phyloP scores from a whole-genome alignment of 1,140 invertebrate species.

The Eupeodes corollae region DNA sequence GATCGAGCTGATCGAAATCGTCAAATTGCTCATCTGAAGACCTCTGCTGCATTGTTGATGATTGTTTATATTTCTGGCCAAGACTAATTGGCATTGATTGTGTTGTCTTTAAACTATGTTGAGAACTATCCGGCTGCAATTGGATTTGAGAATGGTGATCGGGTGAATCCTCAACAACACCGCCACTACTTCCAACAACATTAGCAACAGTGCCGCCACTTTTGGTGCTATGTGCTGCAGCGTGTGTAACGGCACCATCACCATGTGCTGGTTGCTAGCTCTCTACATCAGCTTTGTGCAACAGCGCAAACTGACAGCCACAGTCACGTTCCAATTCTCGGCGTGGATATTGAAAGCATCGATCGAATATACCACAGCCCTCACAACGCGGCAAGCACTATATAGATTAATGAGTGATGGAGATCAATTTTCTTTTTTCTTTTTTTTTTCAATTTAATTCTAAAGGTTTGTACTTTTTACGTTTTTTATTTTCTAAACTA shows the following conservation, averaged over 20 bases:
- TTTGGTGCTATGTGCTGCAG: conserved; percentile 24
- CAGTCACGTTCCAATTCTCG: conserved; percentile 64
- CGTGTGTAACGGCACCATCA: conserved; percentile 31
- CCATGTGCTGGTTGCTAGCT: conserved; percentile 37
- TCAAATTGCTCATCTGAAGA: conserved; percentile 30
- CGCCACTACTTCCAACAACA: neutral
- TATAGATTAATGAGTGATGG: neutral
- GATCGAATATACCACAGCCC: conserved; percentile 70
- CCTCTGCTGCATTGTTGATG: conserved; percentile 29
- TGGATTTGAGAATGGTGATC: conserved; percentile 17
- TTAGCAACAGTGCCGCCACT: neutral
- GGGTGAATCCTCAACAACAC: neutral
- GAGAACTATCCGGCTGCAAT: conserved; percentile 7
- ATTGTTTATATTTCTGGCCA: neutral
- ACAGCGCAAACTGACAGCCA: conserved; percentile 74
- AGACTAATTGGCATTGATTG: no score
- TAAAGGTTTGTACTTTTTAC: no score
- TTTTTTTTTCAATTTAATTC: neutral
- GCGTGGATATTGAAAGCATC: conserved; percentile 71
- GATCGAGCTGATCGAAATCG: conserved; percentile 16
- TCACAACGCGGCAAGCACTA: conserved; percentile 41
- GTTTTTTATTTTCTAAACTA: no score
- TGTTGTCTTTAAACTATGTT: no score
- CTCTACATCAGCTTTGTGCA: conserved; percentile 65
- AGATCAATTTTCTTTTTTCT: neutral